Evolutionary conservation across 2,113 vertebrate species (phyloP).

Genomic region (Chelonoidis abingdonii): DNA sequence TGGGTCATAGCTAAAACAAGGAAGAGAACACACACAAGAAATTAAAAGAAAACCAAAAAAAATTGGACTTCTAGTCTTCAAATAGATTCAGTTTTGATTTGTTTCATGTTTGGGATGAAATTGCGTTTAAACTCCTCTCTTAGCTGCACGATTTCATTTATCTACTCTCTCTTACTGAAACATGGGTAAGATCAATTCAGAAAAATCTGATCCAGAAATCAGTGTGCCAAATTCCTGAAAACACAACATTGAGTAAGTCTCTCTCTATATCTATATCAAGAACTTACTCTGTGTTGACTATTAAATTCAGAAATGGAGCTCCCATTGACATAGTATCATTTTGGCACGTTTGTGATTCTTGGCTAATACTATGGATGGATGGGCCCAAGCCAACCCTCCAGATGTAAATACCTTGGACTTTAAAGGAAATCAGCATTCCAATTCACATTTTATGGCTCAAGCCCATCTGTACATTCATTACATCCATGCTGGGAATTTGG

Average conservation of each 20-base stretch:
- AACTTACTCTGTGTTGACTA: rapidly evolving
- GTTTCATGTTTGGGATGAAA: neutral
- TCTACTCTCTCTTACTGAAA: neutral
- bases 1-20: neutral
- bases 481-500: rapidly evolving
- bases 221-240: neutral
- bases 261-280: neutral
- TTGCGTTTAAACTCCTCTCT: neutral
- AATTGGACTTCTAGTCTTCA: neutral
- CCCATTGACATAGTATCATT: neutral
- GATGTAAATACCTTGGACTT: neutral
- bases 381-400: neutral
- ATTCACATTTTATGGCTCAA: neutral
- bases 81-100: neutral
- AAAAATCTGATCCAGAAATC: neutral
- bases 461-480: neutral
- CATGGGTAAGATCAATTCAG: neutral
- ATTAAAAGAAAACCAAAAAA: neutral
- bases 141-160: rapidly evolving
- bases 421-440: neutral
- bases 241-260: neutral
- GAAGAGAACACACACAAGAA: neutral
- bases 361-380: neutral
- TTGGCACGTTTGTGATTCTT: neutral
- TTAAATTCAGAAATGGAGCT: neutral